These are phyloP conservation scores for Vandiemenella viatica DNA, from an alignment of 2,888 invertebrate species.

Conservation along the genomic window DNA sequence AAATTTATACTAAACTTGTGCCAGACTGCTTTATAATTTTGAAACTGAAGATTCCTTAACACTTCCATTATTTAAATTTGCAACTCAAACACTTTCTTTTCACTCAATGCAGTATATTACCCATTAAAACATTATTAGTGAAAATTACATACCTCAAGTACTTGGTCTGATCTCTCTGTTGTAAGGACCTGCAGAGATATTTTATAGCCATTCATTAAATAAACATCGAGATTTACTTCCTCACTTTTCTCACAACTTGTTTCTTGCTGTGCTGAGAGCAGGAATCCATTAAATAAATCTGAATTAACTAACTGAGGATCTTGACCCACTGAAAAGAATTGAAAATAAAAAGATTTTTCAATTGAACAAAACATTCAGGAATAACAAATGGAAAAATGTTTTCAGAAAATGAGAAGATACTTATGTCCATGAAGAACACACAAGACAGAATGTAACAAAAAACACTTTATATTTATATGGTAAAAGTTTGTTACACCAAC, in stretches of 20 bases:
- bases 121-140: not conserved
- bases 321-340: conserved; percentile 59
- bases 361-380: not conserved
- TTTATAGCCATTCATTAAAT: conserved; percentile 73
- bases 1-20: too few species aligned
- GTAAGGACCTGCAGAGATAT: conserved; percentile 65
- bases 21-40: too few species aligned
- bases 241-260: conserved; percentile 51
- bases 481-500: too few species aligned
- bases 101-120: too few species aligned
- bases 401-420: not conserved
- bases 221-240: conserved; percentile 64
- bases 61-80: too few species aligned
- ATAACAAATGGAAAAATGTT: not conserved
- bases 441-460: not conserved
- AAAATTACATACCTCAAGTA: conserved; percentile 42
- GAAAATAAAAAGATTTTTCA: not conserved
- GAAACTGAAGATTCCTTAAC: too few species aligned
- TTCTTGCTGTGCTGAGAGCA: conserved; percentile 84
- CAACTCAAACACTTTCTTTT: too few species aligned
- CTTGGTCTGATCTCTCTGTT: conserved; percentile 67
- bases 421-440: not conserved
- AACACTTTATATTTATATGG: too few species aligned
- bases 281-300: conserved; percentile 69
- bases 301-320: conserved; percentile 64